Conservation (phyloP, 2,888 invertebrate species). For the Drosophila meridiana region DNA sequence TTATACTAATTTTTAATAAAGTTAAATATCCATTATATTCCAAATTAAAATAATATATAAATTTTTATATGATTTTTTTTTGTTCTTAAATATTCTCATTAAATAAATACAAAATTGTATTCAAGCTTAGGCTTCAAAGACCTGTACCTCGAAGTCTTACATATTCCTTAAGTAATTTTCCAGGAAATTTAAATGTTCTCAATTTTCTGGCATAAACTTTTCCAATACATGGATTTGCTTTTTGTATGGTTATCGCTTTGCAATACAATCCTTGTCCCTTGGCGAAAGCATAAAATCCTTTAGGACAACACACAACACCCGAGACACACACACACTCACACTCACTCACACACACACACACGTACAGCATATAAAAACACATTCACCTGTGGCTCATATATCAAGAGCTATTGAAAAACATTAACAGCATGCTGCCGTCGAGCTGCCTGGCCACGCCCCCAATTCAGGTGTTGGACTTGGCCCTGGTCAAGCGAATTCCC, state of each 20-base stretch:
- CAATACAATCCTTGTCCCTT: slow-evolving; percentile 8
- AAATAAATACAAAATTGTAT: background rate
- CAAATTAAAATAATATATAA: too few species aligned
- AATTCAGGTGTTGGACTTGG: background rate
- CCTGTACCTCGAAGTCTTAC: too few species aligned
- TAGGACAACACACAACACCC: slow-evolving; percentile 21
- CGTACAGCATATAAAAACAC: slow-evolving; percentile 13
- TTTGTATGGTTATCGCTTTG: background rate
- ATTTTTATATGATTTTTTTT: too few species aligned
- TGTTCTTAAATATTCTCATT: too few species aligned
- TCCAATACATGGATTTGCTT: background rate
- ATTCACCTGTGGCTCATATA: slow-evolving; percentile 55
- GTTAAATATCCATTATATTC: too few species aligned
- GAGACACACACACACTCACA: slow-evolving; percentile 14
- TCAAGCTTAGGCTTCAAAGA: background rate
- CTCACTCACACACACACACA: background rate
- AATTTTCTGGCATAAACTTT: slow-evolving; percentile 14
- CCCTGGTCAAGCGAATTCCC: slow-evolving; percentile 36
- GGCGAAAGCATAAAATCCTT: slow-evolving; percentile 12
- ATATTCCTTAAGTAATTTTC: background rate
- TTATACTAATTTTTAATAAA: too few species aligned
- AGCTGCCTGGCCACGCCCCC: slow-evolving; percentile 21
- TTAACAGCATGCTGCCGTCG: slow-evolving; percentile 55
- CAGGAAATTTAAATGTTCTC: background rate
- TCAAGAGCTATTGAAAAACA: slow-evolving; percentile 71